phyloP scores from a whole-genome alignment of 2,113 vertebrate genomes.

The Corythaeola cristata region DNA sequence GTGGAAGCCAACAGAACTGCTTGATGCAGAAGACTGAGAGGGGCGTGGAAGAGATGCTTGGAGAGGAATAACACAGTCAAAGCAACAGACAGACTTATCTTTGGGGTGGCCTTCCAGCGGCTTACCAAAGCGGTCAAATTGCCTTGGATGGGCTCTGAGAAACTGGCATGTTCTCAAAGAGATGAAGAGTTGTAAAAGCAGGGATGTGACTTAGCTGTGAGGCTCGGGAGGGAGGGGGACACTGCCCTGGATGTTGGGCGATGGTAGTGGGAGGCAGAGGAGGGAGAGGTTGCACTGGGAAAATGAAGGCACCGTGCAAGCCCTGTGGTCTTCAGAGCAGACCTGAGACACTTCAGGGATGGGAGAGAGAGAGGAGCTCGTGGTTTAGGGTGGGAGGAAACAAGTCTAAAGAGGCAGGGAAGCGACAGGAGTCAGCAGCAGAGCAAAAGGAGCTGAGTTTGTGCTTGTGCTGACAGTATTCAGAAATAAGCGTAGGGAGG shows the following conservation, averaged over 20 bases:
- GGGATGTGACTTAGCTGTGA: not conserved
- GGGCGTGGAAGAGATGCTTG: not conserved
- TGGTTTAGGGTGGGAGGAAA: not conserved
- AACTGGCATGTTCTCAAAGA: not conserved
- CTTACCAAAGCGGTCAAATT: not conserved
- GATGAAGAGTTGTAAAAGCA: not conserved
- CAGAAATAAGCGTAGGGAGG: not conserved
- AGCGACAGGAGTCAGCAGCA: not conserved
- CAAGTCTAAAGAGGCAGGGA: not conserved
- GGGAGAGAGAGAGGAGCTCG: not conserved
- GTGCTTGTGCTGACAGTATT: not conserved
- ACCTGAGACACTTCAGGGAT: not conserved
- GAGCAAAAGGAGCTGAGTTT: not conserved
- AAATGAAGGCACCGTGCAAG: not conserved
- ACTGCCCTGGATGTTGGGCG: fast-evolving
- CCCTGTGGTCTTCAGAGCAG: not conserved
- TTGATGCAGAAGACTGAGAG: not conserved
- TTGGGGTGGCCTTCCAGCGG: not conserved
- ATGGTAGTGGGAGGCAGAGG: not conserved
- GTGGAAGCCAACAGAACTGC: not conserved
- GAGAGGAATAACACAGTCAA: not conserved
- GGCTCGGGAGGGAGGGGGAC: not conserved
- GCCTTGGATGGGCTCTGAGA: not conserved
- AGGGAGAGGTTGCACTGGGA: fast-evolving
- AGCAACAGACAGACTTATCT: not conserved